Evolutionary conservation across 2,113 vertebrate genomes (phyloP).

Genomic region (Xenus cinereus): DNA sequence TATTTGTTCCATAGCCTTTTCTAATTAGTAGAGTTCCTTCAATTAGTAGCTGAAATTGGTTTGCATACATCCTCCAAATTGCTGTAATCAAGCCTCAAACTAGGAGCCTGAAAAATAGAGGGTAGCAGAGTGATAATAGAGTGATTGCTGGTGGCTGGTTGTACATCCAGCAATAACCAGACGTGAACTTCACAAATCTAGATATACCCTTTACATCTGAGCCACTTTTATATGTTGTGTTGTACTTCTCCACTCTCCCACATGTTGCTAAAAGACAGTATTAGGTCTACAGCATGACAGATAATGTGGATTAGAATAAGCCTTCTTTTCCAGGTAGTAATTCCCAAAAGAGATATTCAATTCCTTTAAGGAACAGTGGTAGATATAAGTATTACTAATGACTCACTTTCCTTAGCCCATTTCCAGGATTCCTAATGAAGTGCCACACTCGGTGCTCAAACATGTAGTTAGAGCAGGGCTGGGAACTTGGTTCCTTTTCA

Average conservation of each 20-base stretch:
- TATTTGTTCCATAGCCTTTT: constrained; percentile 31
- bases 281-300: not conserved
- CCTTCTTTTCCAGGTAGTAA: not conserved
- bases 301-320: constrained; percentile 30
- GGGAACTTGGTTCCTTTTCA: constrained; percentile 20
- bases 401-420: not conserved
- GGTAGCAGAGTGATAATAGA: not conserved
- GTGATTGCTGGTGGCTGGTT: not conserved
- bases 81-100: constrained; percentile 45
- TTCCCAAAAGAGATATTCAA: not conserved
- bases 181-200: not conserved
- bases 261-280: not conserved
- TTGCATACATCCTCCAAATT: constrained; percentile 46
- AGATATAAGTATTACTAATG: constrained; percentile 20
- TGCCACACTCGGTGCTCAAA: not conserved
- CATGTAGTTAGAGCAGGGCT: not conserved
- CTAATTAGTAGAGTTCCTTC: constrained; percentile 51
- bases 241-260: not conserved
- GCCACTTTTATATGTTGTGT: not conserved
- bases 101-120: constrained; percentile 14
- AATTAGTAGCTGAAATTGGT: constrained; percentile 42
- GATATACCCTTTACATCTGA: not conserved
- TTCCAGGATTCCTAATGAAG: constrained; percentile 29
- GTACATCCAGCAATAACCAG: not conserved
- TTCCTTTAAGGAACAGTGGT: not conserved